Evolutionary conservation across 1,140 invertebrate genomes (phyloP).

Genomic region (Heliconius hermathena): DNA sequence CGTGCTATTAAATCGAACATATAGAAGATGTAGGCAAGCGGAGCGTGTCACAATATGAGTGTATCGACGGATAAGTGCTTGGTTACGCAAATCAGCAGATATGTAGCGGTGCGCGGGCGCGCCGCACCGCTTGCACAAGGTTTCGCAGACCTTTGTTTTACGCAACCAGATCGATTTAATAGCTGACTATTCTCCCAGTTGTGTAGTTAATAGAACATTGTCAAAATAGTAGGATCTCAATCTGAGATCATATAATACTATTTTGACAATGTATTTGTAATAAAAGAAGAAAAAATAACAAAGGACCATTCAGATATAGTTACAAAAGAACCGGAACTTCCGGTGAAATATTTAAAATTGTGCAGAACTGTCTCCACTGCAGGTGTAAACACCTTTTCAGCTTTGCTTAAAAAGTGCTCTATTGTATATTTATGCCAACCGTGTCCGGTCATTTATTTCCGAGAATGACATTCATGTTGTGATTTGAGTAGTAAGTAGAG

Average conservation of each 20-base stretch:
- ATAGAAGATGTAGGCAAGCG: slow-evolving; percentile 58
- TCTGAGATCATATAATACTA: too few relatives aligned
- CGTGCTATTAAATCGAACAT: background rate
- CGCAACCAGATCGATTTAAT: slow-evolving; percentile 80
- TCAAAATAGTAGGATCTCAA: background rate
- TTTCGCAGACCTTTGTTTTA: slow-evolving; percentile 82
- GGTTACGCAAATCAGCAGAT: slow-evolving; percentile 81
- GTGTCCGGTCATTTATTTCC: slow-evolving; percentile 67
- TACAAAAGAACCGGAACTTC: slow-evolving; percentile 45
- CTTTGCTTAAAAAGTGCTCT: slow-evolving; percentile 36
- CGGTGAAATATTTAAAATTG: slow-evolving; percentile 42
- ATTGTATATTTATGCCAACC: slow-evolving; percentile 57
- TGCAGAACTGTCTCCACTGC: slow-evolving; percentile 26
- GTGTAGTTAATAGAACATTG: slow-evolving; percentile 15
- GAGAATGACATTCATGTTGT: slow-evolving; percentile 55
- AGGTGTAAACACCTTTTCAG: slow-evolving; percentile 33
- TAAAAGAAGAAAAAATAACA: slow-evolving; percentile 26
- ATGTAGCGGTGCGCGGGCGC: slow-evolving; percentile 75
- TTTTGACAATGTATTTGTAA: background rate
- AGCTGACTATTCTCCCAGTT: slow-evolving; percentile 73
- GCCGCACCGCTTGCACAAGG: slow-evolving; percentile 79
- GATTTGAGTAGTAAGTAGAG: slow-evolving; percentile 49
- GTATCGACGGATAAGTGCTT: slow-evolving; percentile 79
- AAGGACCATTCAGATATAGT: background rate
- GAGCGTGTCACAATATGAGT: slow-evolving; percentile 74